Percentiles rank a stretch among this genome's conserved stretches.
phyloP scores from a whole-genome alignment of 2,113 vertebrate genomes.

The Elgaria multicarinata region DNA sequence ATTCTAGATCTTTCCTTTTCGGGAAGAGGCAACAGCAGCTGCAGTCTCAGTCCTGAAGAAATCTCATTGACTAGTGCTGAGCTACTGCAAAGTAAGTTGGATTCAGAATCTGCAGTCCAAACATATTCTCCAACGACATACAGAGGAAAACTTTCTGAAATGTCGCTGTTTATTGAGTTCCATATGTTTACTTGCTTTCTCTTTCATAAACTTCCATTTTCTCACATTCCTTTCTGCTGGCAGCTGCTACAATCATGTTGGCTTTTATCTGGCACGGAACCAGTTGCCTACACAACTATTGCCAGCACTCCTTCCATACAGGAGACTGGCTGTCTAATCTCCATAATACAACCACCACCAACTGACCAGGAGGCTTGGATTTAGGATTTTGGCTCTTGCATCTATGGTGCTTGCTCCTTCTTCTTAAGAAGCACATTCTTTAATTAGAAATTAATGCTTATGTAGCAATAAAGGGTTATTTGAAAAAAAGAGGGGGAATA shows the following conservation, averaged over 20 bases:
- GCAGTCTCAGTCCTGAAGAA: not conserved
- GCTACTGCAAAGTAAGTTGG: not conserved
- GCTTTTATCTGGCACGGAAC: constrained; percentile 57
- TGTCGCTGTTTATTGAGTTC: constrained; percentile 33
- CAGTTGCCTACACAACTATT: constrained; percentile 57
- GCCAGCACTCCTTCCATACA: constrained; percentile 43
- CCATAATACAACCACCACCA: constrained; percentile 66
- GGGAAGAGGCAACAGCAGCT: not conserved
- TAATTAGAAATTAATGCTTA: constrained; percentile 47
- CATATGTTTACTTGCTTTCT: constrained; percentile 34
- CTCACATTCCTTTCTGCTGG: constrained; percentile 46
- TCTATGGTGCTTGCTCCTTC: constrained; percentile 41
- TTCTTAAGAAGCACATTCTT: constrained; percentile 44
- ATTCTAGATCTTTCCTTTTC: not conserved
- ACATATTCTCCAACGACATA: not conserved
- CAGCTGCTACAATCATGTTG: constrained; percentile 68
- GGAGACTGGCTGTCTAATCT: constrained; percentile 72
- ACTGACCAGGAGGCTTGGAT: constrained; percentile 58
- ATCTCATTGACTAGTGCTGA: no score
- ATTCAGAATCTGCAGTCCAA: not conserved
- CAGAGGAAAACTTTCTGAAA: constrained; percentile 33
- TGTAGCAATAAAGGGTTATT: constrained; percentile 24
- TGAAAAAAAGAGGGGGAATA: constrained; percentile 43
- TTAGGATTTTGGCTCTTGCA: constrained; percentile 55
- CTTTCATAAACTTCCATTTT: constrained; percentile 55